Conservation (phyloP, 1,140 invertebrate species). For the Odontomachus brunneus region DNA sequence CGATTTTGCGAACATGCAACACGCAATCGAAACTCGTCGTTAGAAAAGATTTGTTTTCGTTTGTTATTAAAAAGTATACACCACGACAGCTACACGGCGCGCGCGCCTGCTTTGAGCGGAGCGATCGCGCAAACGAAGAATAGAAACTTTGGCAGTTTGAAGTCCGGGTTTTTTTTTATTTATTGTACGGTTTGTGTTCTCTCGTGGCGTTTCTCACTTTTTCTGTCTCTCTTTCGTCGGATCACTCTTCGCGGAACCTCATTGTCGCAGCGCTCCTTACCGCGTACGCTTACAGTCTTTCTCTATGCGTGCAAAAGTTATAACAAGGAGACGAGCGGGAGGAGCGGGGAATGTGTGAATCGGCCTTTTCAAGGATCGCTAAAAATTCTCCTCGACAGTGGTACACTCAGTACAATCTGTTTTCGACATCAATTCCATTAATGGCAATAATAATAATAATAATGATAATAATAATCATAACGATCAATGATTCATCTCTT, state of each 20-base stretch:
- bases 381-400: slow-evolving; percentile 48
- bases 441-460: slow-evolving; percentile 80
- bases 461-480: slow-evolving; percentile 80
- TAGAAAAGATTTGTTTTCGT: too few species aligned
- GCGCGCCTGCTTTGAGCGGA: not conserved
- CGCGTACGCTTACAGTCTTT: slow-evolving; percentile 52
- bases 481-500: slow-evolving; percentile 71
- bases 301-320: slow-evolving; percentile 53
- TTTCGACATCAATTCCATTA: slow-evolving; percentile 83
- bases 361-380: slow-evolving; percentile 62
- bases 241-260: slow-evolving; percentile 4
- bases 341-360: slow-evolving; percentile 29
- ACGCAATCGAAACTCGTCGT: too few species aligned
- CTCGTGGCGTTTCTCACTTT: not conserved
- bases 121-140: slow-evolving; percentile 50
- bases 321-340: slow-evolving; percentile 51
- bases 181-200: slow-evolving; percentile 45
- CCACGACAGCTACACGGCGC: not conserved
- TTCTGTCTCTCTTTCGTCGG: not conserved
- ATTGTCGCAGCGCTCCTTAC: not conserved
- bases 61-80: too few species aligned
- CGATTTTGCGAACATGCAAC: too few species aligned
- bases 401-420: slow-evolving; percentile 67
- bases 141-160: slow-evolving; percentile 62
- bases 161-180: slow-evolving; percentile 32